These are phyloP conservation scores for Neotoxoptera formosana DNA, from an alignment of 1,140 invertebrate genomes.

Conservation along the genomic window DNA sequence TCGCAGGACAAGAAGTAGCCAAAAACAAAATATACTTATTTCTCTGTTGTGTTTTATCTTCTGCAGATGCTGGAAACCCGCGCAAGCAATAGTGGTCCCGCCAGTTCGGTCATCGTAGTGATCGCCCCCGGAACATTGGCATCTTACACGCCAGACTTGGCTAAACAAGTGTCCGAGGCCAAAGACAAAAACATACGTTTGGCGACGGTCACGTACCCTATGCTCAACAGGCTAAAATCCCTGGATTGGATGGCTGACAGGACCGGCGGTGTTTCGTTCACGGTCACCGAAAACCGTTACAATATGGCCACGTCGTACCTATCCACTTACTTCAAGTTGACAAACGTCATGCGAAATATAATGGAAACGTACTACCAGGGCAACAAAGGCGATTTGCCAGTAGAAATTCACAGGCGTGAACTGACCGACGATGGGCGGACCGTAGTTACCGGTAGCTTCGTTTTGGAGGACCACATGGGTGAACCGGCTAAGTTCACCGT, in stretches of 20 bases:
- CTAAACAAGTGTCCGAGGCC: slow-evolving; percentile 61
- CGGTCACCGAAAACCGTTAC: slow-evolving; percentile 66
- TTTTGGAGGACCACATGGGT: slow-evolving; percentile 65
- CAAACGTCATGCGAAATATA: slow-evolving; percentile 66
- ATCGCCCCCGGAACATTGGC: slow-evolving; percentile 66
- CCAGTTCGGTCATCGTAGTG: slow-evolving; percentile 68
- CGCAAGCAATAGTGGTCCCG: slow-evolving; percentile 63
- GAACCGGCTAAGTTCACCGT: slow-evolving; percentile 66
- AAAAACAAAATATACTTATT: background rate
- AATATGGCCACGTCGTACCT: slow-evolving; percentile 66
- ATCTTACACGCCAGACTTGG: slow-evolving; percentile 56
- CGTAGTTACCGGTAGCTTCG: slow-evolving; percentile 66
- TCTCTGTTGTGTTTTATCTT: slow-evolving; percentile 33
- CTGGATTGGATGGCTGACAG: slow-evolving; percentile 65
- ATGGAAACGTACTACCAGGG: slow-evolving; percentile 66
- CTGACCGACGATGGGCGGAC: slow-evolving; percentile 64
- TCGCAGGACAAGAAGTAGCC: background rate
- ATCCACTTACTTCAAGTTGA: slow-evolving; percentile 67
- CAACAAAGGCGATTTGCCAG: slow-evolving; percentile 66
- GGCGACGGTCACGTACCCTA: slow-evolving; percentile 67
- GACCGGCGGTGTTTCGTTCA: slow-evolving; percentile 65
- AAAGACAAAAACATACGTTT: slow-evolving; percentile 64
- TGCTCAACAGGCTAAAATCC: slow-evolving; percentile 62
- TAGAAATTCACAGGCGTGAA: slow-evolving; percentile 67
- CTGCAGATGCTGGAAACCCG: slow-evolving; percentile 66